phyloP scores from a whole-genome alignment of 53 echinoderm and acorn worm species.

The Actinopyga echinites region DNA sequence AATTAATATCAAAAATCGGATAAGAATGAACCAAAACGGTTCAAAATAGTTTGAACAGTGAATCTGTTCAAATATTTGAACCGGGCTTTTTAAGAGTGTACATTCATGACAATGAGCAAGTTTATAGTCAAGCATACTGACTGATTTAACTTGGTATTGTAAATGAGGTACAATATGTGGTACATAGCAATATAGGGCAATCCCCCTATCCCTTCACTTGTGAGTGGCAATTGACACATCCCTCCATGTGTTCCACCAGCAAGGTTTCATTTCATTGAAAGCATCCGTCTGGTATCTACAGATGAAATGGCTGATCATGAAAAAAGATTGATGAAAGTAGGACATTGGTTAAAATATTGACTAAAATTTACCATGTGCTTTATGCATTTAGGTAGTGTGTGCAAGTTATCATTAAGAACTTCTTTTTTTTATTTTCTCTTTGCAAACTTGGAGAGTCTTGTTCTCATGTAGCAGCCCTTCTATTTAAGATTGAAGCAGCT shows the following conservation, averaged over 20 bases:
- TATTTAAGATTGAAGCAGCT: conserved; percentile 52
- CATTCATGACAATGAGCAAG: too few species aligned
- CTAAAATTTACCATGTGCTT: background rate
- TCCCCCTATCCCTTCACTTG: background rate
- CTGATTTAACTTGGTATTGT: background rate
- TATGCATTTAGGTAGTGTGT: background rate
- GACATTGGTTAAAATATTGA: background rate
- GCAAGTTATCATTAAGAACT: background rate
- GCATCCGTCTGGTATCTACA: too few species aligned
- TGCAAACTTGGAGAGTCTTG: conserved; percentile 55
- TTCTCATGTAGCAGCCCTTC: conserved; percentile 50
- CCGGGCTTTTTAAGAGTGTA: background rate
- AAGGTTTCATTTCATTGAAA: too few species aligned
- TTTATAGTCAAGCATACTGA: background rate
- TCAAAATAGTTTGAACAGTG: too few species aligned
- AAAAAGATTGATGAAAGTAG: too few species aligned
- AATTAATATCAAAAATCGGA: too few species aligned
- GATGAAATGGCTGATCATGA: too few species aligned
- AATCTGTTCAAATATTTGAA: too few species aligned
- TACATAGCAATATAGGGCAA: background rate
- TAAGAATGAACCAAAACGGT: too few species aligned
- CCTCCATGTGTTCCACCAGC: too few species aligned
- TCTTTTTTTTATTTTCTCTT: conserved; percentile 15
- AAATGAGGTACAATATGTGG: background rate
- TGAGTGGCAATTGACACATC: too few species aligned